phyloP scores from a whole-genome alignment of 2,888 invertebrate species.

The Thecocarcelia acutangulata region DNA sequence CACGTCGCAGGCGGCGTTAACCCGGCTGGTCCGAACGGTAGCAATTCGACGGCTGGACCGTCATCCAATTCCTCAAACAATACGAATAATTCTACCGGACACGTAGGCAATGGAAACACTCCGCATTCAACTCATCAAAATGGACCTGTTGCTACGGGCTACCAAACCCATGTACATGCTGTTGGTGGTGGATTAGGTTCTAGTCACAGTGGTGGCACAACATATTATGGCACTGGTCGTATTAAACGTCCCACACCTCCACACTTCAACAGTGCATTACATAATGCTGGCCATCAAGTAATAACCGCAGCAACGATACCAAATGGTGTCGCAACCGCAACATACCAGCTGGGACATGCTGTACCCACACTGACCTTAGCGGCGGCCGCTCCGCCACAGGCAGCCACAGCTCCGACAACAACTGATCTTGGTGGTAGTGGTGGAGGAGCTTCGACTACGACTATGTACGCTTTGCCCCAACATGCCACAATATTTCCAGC shows the following conservation, averaged over 20 bases:
- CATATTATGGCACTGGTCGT: constrained; percentile 73
- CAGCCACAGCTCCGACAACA: constrained; percentile 72
- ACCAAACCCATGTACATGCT: constrained; percentile 66
- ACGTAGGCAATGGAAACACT: constrained; percentile 54
- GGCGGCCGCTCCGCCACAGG: constrained; percentile 71
- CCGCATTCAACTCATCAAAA: constrained; percentile 44
- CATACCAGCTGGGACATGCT: constrained; percentile 78
- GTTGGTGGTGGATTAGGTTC: constrained; percentile 65
- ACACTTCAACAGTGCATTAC: constrained; percentile 71
- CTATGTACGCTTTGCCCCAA: constrained; percentile 81
- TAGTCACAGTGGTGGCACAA: constrained; percentile 71
- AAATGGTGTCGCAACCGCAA: constrained; percentile 74
- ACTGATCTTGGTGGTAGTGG: constrained; percentile 76
- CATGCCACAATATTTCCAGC: constrained; percentile 80
- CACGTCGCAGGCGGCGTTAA: constrained; percentile 74
- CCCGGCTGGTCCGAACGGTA: constrained; percentile 65
- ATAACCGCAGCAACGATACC: constrained; percentile 68
- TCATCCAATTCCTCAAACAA: constrained; percentile 71
- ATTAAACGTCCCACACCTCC: constrained; percentile 78
- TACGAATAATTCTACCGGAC: constrained; percentile 62
- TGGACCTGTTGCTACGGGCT: constrained; percentile 49
- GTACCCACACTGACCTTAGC: constrained; percentile 77
- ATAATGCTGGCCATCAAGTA: constrained; percentile 66
- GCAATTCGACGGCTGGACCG: constrained; percentile 76
- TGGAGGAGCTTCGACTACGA: constrained; percentile 73